Evolutionary conservation across 1,140 invertebrate species (phyloP).

Genomic region (Papilio polyxenes): DNA sequence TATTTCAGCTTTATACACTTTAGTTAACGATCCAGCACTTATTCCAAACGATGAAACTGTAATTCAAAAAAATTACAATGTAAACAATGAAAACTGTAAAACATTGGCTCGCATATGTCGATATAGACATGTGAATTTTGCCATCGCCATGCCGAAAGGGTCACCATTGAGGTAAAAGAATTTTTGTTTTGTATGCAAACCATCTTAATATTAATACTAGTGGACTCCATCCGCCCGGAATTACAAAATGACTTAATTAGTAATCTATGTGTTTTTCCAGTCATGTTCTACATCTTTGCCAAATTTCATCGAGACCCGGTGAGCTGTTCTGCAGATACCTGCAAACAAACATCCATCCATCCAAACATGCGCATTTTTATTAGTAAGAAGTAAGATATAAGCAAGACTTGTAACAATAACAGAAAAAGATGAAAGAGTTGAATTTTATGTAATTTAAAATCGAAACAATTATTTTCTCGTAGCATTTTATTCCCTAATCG

Average conservation of each 20-base stretch:
- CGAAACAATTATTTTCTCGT: not conserved
- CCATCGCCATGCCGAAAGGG: constrained; percentile 94
- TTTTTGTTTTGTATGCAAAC: not conserved
- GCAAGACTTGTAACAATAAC: constrained; percentile 42
- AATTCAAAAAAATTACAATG: not conserved
- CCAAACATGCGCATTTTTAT: too few species aligned
- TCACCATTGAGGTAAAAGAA: constrained; percentile 90
- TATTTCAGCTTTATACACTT: constrained; percentile 31
- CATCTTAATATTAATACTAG: too few species aligned
- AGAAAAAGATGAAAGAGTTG: not conserved
- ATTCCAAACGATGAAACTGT: constrained; percentile 33
- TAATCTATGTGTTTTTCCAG: too few species aligned
- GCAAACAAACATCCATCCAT: too few species aligned
- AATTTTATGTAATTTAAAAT: not conserved
- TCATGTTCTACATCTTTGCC: too few species aligned
- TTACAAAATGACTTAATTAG: too few species aligned
- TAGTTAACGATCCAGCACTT: constrained; percentile 45
- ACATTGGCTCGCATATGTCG: constrained; percentile 97
- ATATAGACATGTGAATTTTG: constrained; percentile 96
- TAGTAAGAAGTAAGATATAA: not conserved
- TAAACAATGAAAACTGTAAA: constrained; percentile 85
- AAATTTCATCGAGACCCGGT: too few species aligned
- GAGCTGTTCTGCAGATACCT: too few species aligned
- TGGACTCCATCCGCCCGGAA: too few species aligned
- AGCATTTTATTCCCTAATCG: not conserved